These are phyloP conservation scores for Margaritifera margaritifera DNA, from an alignment of 2,888 invertebrate species.

Conservation along the genomic window DNA sequence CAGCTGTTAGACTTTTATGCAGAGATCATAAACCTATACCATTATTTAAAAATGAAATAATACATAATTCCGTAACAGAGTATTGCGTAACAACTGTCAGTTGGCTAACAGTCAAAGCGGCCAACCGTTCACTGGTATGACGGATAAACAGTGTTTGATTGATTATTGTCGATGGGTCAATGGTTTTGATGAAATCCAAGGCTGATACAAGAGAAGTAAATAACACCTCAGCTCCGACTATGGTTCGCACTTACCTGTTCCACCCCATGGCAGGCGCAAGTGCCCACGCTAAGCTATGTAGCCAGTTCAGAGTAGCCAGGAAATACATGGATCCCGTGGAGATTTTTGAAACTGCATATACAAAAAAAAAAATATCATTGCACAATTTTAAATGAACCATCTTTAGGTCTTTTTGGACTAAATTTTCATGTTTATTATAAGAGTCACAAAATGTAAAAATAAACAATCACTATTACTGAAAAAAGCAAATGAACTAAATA, in stretches of 20 bases:
- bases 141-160: no score
- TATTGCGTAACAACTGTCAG: no score
- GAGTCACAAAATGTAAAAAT: neutral
- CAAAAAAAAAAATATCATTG: neutral
- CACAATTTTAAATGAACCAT: neutral
- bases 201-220: no score
- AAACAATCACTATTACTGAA: neutral
- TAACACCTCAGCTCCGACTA: neutral
- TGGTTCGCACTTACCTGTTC: constrained; percentile 40
- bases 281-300: constrained; percentile 37
- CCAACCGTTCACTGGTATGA: no score
- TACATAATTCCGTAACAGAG: no score
- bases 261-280: constrained; percentile 49
- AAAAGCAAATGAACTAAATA: neutral
- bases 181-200: no score
- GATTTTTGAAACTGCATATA: constrained; percentile 26
- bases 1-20: no score
- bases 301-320: constrained; percentile 38
- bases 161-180: no score
- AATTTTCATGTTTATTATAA: neutral
- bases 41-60: no score
- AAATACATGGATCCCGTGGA: constrained; percentile 21
- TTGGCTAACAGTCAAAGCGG: no score
- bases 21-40: no score
- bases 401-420: neutral